Percentiles rank a stretch among this genome's conserved stretches.
phyloP scores from a whole-genome alignment of 2,888 invertebrate genomes.

The Zygothrica quintamaculata region DNA sequence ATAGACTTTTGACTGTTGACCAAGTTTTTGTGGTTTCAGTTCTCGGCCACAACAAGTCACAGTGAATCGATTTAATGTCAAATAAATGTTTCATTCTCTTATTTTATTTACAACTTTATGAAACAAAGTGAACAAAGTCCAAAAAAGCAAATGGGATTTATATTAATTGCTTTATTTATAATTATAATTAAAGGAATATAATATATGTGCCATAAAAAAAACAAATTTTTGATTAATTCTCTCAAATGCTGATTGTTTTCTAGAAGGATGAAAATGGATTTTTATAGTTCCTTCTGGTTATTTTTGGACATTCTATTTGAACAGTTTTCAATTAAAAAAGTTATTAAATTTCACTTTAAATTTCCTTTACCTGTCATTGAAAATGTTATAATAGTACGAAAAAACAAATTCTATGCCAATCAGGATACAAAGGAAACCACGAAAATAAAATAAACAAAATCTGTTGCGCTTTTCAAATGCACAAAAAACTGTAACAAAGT shows the following conservation, averaged over 20 bases:
- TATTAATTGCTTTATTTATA: no score
- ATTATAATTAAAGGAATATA: slow-evolving; percentile 25
- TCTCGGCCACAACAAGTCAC: slow-evolving; percentile 33
- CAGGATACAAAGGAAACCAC: slow-evolving; percentile 17
- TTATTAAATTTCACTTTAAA: no score
- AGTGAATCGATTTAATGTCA: slow-evolving; percentile 64
- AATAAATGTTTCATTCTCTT: slow-evolving; percentile 50
- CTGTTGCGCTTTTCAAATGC: slow-evolving; percentile 29
- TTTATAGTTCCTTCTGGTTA: no score
- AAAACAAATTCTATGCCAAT: no score
- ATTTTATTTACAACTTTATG: slow-evolving; percentile 34
- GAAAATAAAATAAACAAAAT: slow-evolving; percentile 18
- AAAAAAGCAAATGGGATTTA: no score
- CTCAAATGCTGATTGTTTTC: no score
- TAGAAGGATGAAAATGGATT: no score
- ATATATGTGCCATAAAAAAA: slow-evolving; percentile 34
- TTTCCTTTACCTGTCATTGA: no score
- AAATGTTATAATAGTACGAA: no score
- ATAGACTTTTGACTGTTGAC: background rate
- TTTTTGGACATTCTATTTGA: no score
- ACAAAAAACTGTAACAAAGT: slow-evolving; percentile 14
- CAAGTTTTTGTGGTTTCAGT: slow-evolving; percentile 29
- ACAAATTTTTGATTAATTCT: no score
- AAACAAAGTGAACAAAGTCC: slow-evolving; percentile 38
- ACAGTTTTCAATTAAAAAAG: no score